Evolutionary conservation across 2,797 vertebrate species (phyloP).

Genomic region (Falco novaeseelandiae): DNA sequence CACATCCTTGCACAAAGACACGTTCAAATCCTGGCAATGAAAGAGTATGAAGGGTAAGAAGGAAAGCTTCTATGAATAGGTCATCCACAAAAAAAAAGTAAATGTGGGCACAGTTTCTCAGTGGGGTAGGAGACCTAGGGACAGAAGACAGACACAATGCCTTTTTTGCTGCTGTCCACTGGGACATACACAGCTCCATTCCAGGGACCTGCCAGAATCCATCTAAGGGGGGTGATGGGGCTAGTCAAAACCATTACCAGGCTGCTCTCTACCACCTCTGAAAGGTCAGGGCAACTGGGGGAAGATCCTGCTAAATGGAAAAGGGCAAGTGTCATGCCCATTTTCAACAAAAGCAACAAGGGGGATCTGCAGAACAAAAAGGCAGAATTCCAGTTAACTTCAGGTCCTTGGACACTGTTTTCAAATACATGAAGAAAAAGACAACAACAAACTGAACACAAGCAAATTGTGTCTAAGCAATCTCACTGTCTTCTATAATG

Average conservation of each 20-base stretch:
- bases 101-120: not conserved
- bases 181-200: not conserved
- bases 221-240: fast-evolving
- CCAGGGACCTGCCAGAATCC: fast-evolving
- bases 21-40: not conserved
- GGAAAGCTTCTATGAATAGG: not conserved
- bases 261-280: not conserved
- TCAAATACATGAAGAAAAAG: not conserved
- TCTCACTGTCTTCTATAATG: not conserved
- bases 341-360: not conserved
- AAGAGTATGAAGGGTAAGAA: not conserved
- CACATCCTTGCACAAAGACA: not conserved
- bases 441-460: not conserved
- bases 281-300: not conserved
- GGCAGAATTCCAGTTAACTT: not conserved
- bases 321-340: not conserved
- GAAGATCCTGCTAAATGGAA: not conserved
- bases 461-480: not conserved
- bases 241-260: not conserved
- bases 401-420: not conserved
- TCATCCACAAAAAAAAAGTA: not conserved
- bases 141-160: not conserved
- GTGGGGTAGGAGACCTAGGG: not conserved
- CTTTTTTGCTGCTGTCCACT: not conserved
- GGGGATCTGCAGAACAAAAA: not conserved